Conservation (phyloP, 2,888 invertebrate genomes). For the Ornithoptera alexandrae region DNA sequence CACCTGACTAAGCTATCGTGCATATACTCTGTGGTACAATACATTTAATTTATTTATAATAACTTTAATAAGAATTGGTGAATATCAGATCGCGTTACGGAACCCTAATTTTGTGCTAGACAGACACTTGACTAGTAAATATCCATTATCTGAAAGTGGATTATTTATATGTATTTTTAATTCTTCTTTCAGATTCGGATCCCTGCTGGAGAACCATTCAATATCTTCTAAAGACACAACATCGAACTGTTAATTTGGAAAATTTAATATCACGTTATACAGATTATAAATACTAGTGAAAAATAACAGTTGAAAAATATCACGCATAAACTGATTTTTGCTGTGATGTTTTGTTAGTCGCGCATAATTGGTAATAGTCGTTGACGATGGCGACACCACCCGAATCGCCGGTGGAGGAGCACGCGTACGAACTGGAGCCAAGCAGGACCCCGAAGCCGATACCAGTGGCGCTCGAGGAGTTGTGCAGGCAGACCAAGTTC, state of each 20-base stretch:
- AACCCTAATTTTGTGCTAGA: too few species aligned
- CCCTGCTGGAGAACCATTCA: slow-evolving; percentile 53
- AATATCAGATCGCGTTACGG: too few species aligned
- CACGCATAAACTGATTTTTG: not conserved
- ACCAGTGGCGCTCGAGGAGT: slow-evolving; percentile 92
- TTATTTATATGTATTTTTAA: slow-evolving; percentile 17
- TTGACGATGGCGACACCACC: slow-evolving; percentile 89
- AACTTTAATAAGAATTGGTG: too few species aligned
- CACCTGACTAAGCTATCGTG: too few species aligned
- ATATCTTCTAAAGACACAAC: not conserved
- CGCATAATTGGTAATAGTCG: slow-evolving; percentile 6
- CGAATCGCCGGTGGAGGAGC: slow-evolving; percentile 92
- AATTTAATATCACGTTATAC: slow-evolving; percentile 22
- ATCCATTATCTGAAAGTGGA: slow-evolving; percentile 4
- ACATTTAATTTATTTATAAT: too few species aligned
- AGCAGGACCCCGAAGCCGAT: slow-evolving; percentile 89
- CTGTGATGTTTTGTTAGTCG: slow-evolving; percentile 20
- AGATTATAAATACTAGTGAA: slow-evolving; percentile 20
- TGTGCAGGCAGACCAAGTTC: slow-evolving; percentile 96
- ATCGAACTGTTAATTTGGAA: slow-evolving; percentile 24
- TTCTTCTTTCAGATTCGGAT: slow-evolving; percentile 50
- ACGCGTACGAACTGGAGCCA: slow-evolving; percentile 91
- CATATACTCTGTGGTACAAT: too few species aligned
- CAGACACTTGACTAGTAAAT: not conserved
- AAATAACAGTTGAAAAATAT: slow-evolving; percentile 29